Base-by-base conservation (phyloP, 2,113 vertebrate species). In the Peucedramus taeniatus region DNA sequence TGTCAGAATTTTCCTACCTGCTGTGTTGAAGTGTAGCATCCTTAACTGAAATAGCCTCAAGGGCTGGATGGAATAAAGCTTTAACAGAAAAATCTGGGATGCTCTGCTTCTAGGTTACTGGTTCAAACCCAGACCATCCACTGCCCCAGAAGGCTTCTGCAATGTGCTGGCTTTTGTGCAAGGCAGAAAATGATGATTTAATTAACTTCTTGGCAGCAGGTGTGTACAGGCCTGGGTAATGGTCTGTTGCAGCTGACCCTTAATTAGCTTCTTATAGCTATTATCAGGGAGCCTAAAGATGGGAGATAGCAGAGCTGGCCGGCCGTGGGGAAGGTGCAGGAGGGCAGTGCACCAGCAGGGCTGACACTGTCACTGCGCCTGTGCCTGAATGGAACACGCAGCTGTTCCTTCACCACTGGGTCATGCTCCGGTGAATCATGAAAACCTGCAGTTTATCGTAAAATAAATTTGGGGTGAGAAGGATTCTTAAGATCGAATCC, bases 371-470 rank as follows among this genome's bases (percentile, higher is more conserved):
- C 21, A 5, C 44, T 2, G 7, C 39, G 5, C 24, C 19, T 6
- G 1, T 59, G 37, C 40, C 45, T 26, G 31, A 44, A 39, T 4
- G 14, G 49, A 49, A 11, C 28, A 21, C 0, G 0, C 4, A 8
- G 57, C 22, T 42, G 10, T 66, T 61, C 33, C 59, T 87, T 21
- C 51, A 23, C 10, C 5, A 0, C 15, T 63, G 31, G 13, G 4
- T 64, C 47, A 10, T 0, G 0, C 30, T 66, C 20, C 0, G 0
- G 27, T 40, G 51, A 79, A 68, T 51, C 35, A 7, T 2, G 1
- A 22, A 51, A 82, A 33, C 10, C 40, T 72, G 31, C 15, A 23
- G 26, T 61, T 88, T 64, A 11, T 70, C 0, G 0, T 79, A n/a
- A 85, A 51, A 56, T 50, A 11, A 64, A 11, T 61, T 27, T 63